Conservation (phyloP, 2,113 vertebrate genomes). For the Rhadina sibilatrix region DNA sequence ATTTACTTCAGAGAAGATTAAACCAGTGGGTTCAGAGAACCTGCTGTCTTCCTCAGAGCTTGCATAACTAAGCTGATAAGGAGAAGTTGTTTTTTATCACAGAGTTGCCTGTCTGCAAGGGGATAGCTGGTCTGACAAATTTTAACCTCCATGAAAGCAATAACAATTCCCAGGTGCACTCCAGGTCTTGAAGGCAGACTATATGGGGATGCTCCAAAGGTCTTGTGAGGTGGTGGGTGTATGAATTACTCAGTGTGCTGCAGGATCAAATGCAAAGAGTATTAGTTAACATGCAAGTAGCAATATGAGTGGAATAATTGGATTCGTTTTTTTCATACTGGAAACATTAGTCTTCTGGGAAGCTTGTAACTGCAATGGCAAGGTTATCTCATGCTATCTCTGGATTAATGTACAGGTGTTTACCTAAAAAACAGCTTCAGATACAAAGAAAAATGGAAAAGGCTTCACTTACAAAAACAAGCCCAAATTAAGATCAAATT, state of each 20-base stretch:
- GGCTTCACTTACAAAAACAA: neutral
- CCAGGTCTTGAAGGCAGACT: neutral
- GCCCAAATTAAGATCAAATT: neutral
- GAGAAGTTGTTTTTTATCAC: neutral
- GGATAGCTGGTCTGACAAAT: neutral
- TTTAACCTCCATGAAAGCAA: neutral
- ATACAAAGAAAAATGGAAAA: neutral
- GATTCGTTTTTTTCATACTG: neutral
- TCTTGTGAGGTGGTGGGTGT: neutral
- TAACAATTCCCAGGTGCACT: neutral
- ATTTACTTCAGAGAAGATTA: neutral
- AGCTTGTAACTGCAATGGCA: neutral
- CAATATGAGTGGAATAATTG: neutral
- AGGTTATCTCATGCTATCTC: neutral
- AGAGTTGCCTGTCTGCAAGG: neutral
- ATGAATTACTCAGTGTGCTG: neutral
- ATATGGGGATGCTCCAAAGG: accelerated
- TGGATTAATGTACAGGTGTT: neutral
- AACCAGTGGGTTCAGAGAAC: neutral
- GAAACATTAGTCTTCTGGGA: neutral
- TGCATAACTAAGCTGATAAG: neutral
- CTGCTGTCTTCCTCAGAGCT: neutral
- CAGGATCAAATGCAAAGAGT: neutral
- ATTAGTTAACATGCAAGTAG: neutral
- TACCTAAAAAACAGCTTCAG: neutral